phyloP scores from a whole-genome alignment of 2,888 invertebrate species.

The Amphipoea lucens region DNA sequence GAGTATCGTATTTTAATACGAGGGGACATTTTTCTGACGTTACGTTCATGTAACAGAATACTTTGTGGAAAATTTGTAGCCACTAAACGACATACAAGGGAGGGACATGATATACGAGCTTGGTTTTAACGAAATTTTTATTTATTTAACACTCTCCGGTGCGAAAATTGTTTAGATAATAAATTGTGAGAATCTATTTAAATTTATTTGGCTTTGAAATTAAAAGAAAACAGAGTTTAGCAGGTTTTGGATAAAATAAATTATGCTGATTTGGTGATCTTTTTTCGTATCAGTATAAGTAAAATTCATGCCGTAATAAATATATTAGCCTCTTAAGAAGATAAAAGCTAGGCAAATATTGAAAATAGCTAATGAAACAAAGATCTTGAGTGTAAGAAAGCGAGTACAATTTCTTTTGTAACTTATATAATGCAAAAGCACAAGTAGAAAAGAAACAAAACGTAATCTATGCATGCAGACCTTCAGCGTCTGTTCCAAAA shows the following conservation, averaged over 20 bases:
- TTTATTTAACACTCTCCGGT: slow-evolving; percentile 23
- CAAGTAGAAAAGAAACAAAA: not conserved
- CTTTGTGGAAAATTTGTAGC: slow-evolving; percentile 55
- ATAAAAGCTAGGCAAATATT: not conserved
- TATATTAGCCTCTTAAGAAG: not conserved
- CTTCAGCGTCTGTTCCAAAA: not conserved
- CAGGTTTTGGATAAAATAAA: not conserved
- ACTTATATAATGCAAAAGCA: too few relatives aligned
- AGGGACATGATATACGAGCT: slow-evolving; percentile 25
- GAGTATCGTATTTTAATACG: slow-evolving; percentile 55
- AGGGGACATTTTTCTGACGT: slow-evolving; percentile 59
- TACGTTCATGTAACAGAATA: slow-evolving; percentile 27
- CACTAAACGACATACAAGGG: slow-evolving; percentile 48
- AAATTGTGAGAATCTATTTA: not conserved
- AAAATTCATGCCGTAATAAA: not conserved
- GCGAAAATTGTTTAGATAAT: slow-evolving; percentile 26
- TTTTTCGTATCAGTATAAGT: not conserved
- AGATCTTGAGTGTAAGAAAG: not conserved
- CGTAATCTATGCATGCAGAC: not conserved
- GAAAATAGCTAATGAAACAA: not conserved
- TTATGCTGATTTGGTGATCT: not conserved
- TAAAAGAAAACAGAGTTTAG: not conserved
- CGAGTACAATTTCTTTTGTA: not conserved
- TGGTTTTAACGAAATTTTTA: slow-evolving; percentile 31
- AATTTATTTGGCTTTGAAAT: not conserved